Base-by-base conservation (phyloP, 2,113 vertebrate species). In the Erinaceus europaeus region DNA sequence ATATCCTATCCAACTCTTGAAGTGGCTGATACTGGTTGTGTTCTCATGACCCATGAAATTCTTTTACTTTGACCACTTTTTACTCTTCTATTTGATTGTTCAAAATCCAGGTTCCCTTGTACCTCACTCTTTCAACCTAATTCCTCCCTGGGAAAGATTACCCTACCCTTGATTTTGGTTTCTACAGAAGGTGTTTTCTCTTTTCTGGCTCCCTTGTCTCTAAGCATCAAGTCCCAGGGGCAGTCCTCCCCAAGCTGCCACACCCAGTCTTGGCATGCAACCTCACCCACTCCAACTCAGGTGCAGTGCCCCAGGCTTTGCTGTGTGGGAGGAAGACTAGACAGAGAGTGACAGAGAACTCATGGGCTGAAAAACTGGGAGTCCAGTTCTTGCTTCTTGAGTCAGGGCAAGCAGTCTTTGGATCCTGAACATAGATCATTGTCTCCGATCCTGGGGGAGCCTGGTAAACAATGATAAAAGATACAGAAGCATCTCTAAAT, bases 301-400 rank as follows among this genome's bases (percentile, higher is more conserved):
- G 91, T 91, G 93, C 84, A 79, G 53, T 0, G 42, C 80, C 87
- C 81, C 32, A 6, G 89, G 94, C 53, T 64, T 67, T 40, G 44
- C 50, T 6, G 55, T n/a, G 86, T 93, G 80, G 91, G 91, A 88
- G 69, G 86, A 65, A 42, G 55, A 46, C 52, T 87, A 68, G 73
- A 59, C 57, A 42, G 74, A 8, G 15, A 65, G 83, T 42, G 89
- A 55, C 55, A 14, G 5, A 59, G 75, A 65, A 86, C 38, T 13
- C 55, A 57, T 0, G 17, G 9, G 52, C 23, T 53, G 36, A 85
- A 73, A 17, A 61, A 46, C 14, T 10, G 27, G 44, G n/a, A n/a
- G 20, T 82, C n/a, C 23, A 9, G 34, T 15, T 20, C 34, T 27
- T 23, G 25, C 42, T 20, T 72, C 38, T 38, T 55, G 27, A 77